Evolutionary conservation across 2,797 vertebrate genomes (phyloP).

Genomic region (Botia kubotai): DNA sequence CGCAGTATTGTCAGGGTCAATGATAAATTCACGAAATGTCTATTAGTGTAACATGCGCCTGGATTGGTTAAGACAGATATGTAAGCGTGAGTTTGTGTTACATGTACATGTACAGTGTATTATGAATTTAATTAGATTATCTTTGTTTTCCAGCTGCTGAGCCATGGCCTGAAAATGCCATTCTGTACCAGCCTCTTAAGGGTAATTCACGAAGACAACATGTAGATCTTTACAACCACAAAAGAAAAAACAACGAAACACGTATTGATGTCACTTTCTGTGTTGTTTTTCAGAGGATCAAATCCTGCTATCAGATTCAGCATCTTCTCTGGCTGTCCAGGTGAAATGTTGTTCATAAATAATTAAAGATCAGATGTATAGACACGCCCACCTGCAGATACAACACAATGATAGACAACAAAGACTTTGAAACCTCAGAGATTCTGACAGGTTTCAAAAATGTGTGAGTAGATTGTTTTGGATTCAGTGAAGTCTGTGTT

Average conservation of each 20-base stretch:
- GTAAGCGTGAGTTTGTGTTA: neutral
- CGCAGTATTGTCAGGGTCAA: constrained; percentile 10
- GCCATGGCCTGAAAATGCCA: constrained; percentile 96
- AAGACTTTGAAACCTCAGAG: neutral
- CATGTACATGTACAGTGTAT: neutral
- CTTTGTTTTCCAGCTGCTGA: constrained; percentile 74
- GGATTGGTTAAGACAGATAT: neutral
- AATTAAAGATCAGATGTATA: neutral
- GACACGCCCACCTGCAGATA: neutral
- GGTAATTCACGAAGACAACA: constrained; percentile 71
- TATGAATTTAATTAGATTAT: neutral
- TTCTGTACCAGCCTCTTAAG: constrained; percentile 91
- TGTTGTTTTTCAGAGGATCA: constrained; percentile 86
- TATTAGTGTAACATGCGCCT: no score
- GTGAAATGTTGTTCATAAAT: constrained; percentile 72
- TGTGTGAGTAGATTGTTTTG: constrained; percentile 2
- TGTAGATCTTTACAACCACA: neutral
- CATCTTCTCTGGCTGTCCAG: constrained; percentile 96
- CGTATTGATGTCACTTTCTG: neutral
- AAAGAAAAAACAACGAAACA: neutral
- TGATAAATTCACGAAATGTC: neutral
- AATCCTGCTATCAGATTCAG: constrained; percentile 96
- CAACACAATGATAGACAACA: neutral
- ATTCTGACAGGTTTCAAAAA: neutral
- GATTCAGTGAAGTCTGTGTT: neutral